Percentiles rank a stretch among this genome's conserved stretches.
Conservation (phyloP, 1,140 invertebrate genomes). For the Thaumetopoea pityocampa region DNA sequence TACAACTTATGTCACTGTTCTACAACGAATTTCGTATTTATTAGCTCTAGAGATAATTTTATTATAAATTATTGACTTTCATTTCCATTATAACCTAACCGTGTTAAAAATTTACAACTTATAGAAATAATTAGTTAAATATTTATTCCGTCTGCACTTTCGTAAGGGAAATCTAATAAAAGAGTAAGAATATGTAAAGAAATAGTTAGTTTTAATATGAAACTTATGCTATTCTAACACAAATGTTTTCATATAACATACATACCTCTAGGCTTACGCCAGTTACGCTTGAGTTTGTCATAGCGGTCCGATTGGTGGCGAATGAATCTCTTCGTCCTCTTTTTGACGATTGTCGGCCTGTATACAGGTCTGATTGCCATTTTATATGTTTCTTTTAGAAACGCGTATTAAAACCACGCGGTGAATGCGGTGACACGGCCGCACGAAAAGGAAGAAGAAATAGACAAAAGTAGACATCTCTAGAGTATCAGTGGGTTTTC, state of each 20-base stretch:
- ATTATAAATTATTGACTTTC: too few relatives aligned
- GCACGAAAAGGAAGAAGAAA: constrained; percentile 66
- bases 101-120: too few relatives aligned
- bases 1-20: too few relatives aligned
- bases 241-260: constrained; percentile 9
- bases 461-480: constrained; percentile 57
- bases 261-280: constrained; percentile 79
- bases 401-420: constrained; percentile 68
- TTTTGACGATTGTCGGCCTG: constrained; percentile 94
- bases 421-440: constrained; percentile 74
- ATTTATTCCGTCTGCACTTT: too few relatives aligned
- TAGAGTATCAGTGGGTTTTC: constrained; percentile 53
- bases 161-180: too few relatives aligned
- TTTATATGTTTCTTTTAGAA: constrained; percentile 63
- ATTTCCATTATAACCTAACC: too few relatives aligned
- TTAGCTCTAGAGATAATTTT: too few relatives aligned
- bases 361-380: constrained; percentile 93
- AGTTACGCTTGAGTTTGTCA: constrained; percentile 89
- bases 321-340: constrained; percentile 97
- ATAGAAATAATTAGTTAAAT: too few relatives aligned
- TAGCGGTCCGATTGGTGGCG: constrained; percentile 98
- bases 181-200: too few relatives aligned
- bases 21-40: too few relatives aligned
- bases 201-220: too few relatives aligned
- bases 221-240: constrained; percentile 5